These are phyloP conservation scores for Oenanthe oenanthe DNA, from an alignment of 2,113 vertebrate genomes.

Conservation along the genomic window DNA sequence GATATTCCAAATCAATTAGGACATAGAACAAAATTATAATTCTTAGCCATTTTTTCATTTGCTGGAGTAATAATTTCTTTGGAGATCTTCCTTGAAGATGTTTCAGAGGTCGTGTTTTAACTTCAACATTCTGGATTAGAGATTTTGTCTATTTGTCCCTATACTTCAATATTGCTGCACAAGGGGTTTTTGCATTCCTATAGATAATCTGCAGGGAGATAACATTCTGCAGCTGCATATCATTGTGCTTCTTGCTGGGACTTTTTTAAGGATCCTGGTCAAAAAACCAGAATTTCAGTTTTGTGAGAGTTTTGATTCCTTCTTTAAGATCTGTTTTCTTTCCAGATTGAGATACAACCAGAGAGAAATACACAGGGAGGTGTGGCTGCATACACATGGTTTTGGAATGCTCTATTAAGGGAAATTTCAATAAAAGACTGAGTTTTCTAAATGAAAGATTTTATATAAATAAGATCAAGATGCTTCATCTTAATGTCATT, in stretches of 20 bases:
- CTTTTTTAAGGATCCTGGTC: background rate
- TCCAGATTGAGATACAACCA: background rate
- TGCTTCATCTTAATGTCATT: background rate
- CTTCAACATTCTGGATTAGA: background rate
- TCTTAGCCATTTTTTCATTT: constrained; percentile 4
- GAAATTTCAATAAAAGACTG: background rate
- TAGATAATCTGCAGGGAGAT: background rate
- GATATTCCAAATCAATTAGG: constrained; percentile 19
- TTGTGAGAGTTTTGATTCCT: background rate
- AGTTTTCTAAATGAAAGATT: background rate
- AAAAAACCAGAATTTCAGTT: background rate
- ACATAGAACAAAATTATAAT: background rate
- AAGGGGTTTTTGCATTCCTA: background rate
- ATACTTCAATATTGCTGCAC: background rate
- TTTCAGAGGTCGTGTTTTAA: background rate
- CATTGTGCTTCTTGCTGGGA: background rate
- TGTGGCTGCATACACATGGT: background rate
- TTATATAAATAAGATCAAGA: background rate
- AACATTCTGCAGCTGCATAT: background rate
- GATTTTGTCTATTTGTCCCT: background rate
- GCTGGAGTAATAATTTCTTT: background rate
- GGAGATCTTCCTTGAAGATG: background rate
- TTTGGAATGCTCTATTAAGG: background rate
- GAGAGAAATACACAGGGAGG: background rate
- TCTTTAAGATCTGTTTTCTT: background rate